Conservation (phyloP, 2,113 vertebrate genomes). For the Motacilla tschutschensis region DNA sequence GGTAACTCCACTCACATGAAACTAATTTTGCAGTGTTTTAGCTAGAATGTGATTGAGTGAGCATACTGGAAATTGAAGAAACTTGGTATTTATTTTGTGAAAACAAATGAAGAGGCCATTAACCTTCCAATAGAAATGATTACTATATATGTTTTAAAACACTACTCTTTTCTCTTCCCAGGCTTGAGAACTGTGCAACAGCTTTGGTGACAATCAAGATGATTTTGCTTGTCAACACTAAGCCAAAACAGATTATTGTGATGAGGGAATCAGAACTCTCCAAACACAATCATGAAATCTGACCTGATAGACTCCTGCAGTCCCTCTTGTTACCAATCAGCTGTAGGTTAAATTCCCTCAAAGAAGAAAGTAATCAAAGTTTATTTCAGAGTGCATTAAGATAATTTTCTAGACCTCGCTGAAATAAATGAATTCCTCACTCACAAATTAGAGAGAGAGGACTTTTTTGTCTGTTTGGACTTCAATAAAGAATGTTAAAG, state of each 20-base stretch:
- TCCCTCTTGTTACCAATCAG: not conserved
- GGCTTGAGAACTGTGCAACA: not conserved
- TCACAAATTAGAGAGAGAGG: not conserved
- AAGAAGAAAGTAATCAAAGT: not conserved
- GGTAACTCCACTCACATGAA: constrained; percentile 40
- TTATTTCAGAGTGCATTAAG: not conserved
- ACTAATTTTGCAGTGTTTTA: constrained; percentile 42
- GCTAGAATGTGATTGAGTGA: constrained; percentile 25
- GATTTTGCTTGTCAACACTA: constrained; percentile 19
- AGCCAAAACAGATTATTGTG: constrained; percentile 20
- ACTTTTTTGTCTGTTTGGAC: not conserved
- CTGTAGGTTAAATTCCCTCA: not conserved
- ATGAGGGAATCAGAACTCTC: not conserved
- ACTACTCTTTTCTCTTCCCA: not conserved
- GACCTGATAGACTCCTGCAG: not conserved
- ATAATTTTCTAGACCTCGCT: not conserved
- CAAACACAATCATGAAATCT: not conserved
- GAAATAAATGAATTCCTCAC: not conserved
- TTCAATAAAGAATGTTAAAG: not conserved
- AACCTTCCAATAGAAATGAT: constrained; percentile 11
- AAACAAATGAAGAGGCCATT: constrained; percentile 46
- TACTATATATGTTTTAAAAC: not conserved
- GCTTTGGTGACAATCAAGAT: constrained; percentile 21
- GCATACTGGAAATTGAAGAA: constrained; percentile 8
- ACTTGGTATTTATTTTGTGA: constrained; percentile 23